These are phyloP conservation scores for Liasis olivaceus DNA, from an alignment of 2,797 vertebrate genomes.

Conservation along the genomic window DNA sequence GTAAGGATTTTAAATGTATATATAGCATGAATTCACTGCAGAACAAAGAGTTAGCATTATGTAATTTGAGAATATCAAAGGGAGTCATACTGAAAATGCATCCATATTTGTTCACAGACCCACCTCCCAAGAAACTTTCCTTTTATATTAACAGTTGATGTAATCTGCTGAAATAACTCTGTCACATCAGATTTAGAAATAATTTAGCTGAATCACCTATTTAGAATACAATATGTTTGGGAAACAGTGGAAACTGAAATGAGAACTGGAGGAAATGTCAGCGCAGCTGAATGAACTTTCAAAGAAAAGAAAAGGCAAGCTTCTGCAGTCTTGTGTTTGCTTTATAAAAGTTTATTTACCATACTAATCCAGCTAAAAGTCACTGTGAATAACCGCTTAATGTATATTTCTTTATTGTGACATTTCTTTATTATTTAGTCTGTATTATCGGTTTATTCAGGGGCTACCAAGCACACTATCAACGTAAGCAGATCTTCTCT, in stretches of 20 bases:
- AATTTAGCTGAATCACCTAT: background rate
- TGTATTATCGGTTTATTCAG: background rate
- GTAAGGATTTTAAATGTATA: background rate
- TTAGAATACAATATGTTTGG: background rate
- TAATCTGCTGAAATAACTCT: background rate
- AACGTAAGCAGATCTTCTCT: background rate
- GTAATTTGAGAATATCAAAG: background rate
- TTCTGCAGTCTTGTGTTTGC: background rate
- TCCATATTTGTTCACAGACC: background rate
- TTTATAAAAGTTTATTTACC: background rate
- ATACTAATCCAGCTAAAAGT: background rate
- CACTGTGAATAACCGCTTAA: background rate
- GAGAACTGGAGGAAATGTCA: background rate
- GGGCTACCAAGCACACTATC: background rate
- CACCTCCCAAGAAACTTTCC: background rate
- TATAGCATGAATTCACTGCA: background rate
- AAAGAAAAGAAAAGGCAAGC: accelerated
- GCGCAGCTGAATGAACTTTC: background rate
- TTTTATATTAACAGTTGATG: background rate
- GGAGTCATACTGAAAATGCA: background rate
- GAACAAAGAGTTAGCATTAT: background rate
- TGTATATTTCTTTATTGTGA: constrained; percentile 3
- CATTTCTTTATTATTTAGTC: background rate
- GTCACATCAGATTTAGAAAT: accelerated
- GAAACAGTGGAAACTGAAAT: background rate